A percentile compares a stretch with the other conserved stretches of the same genome.
These are phyloP conservation scores for Nyctibius grandis DNA, from an alignment of 2,797 vertebrate genomes.

Conservation along the genomic window DNA sequence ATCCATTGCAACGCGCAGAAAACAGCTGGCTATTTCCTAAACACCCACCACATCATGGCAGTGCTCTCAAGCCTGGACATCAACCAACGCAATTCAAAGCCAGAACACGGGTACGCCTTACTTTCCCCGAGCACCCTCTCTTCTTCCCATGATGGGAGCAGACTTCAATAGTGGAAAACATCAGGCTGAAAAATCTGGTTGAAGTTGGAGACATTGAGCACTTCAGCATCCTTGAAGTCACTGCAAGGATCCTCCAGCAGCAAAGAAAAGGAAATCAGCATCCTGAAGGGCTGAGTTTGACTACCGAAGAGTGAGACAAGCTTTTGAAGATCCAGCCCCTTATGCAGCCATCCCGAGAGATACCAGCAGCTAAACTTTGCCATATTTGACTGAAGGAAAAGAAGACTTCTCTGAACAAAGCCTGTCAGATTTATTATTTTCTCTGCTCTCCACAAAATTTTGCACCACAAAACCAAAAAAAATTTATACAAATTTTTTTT, in stretches of 20 bases:
- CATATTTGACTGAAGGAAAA: neutral
- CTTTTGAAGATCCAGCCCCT: neutral
- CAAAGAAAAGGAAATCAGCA: neutral
- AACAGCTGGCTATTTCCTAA: neutral
- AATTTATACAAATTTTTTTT: neutral
- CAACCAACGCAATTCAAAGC: rapidly evolving
- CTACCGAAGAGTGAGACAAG: neutral
- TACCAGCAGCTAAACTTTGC: neutral
- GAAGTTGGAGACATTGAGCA: rapidly evolving
- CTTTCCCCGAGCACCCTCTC: neutral
- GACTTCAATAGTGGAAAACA: neutral
- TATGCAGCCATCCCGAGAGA: neutral
- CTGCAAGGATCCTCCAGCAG: neutral
- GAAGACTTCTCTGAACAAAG: neutral
- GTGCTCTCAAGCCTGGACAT: rapidly evolving
- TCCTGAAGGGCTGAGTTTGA: neutral
- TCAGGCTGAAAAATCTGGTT: neutral
- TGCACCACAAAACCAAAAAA: neutral
- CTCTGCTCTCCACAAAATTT: neutral
- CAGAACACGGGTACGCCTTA: rapidly evolving
- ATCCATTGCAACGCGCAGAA: neutral
- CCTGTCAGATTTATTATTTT: neutral
- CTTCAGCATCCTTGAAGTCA: neutral
- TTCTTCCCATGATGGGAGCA: neutral
- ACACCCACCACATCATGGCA: neutral